Base-by-base conservation (phyloP, 2,113 vertebrate genomes). In the Chamaetylas fuelleborni region DNA sequence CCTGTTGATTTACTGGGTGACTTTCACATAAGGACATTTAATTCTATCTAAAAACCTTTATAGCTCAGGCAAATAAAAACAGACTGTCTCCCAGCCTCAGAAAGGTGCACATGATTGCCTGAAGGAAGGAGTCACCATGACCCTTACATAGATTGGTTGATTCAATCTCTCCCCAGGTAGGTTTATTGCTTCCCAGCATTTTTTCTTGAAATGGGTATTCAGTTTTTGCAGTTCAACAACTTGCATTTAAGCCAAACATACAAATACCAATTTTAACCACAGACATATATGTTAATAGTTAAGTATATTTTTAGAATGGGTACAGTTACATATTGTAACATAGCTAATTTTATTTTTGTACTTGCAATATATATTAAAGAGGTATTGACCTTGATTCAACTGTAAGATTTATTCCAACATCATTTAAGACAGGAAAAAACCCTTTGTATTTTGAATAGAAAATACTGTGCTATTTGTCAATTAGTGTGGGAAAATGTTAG, bases 91-190 rank as follows among this genome's bases (percentile, higher is more conserved):
- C 43, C 48, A 43, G 1, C 5, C 11, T 73, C 53, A 69, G 48
- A 40, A 5, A 87, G 31, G 6, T 0, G 0, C 2, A 2, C 11
- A 29, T 29, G 40, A 65, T 42, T 4, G 2, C 66, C 45, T 42
- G 36, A 82, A 88, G 14, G 10, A 83, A 65, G 45, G 22, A 72
- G 45, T 88, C 58, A 82, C 18, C 31, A 2, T 47, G 79, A 69
- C 54, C 14, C 18, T 69, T 33, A 34, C 6, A 18, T 5, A 42
- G 57, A 50, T 69, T 28, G 72, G 18, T n/a, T 53, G 18, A 69
- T 72, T 81, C 31, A 80, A 8, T 86, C 26, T 82, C n/a, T 33
- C 31, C n/a, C 28, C 28, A 82, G 3, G 19, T 4, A 54, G 14
- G 15, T 61, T 76, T 92, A 57, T 64, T 60, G 13, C 10, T 79